phyloP scores from a whole-genome alignment of 2,888 invertebrate species.

The Synergus itoensis region DNA sequence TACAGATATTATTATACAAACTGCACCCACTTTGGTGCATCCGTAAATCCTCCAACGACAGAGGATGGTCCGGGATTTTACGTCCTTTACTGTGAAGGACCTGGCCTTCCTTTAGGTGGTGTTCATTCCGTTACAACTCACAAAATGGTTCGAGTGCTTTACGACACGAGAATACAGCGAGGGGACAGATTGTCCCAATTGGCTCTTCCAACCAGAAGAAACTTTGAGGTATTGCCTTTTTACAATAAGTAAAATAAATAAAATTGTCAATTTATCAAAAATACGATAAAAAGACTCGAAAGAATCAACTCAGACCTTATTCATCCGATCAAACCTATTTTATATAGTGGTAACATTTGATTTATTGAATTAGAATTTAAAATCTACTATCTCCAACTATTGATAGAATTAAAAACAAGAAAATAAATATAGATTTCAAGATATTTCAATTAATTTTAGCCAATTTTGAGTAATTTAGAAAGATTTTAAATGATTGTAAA shows the following conservation, averaged over 20 bases:
- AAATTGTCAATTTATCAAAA: too few relatives aligned
- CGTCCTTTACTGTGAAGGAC: slow-evolving; percentile 95
- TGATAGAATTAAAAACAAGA: too few relatives aligned
- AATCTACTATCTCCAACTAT: too few relatives aligned
- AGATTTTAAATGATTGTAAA: too few relatives aligned
- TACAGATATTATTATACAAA: slow-evolving; percentile 85
- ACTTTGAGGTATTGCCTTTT: slow-evolving; percentile 83
- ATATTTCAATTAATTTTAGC: too few relatives aligned
- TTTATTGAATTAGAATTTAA: too few relatives aligned
- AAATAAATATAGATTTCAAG: too few relatives aligned
- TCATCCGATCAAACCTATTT: too few relatives aligned
- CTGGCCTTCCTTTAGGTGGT: slow-evolving; percentile 91
- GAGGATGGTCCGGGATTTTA: slow-evolving; percentile 79
- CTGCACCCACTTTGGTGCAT: slow-evolving; percentile 92
- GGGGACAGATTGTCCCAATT: slow-evolving; percentile 86
- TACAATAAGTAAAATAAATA: background rate
- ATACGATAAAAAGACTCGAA: too few relatives aligned
- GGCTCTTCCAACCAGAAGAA: slow-evolving; percentile 90
- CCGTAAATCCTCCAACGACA: slow-evolving; percentile 79
- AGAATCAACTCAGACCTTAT: too few relatives aligned
- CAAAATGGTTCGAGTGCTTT: slow-evolving; percentile 87
- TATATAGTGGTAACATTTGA: too few relatives aligned
- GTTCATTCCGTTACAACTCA: slow-evolving; percentile 88
- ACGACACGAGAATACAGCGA: slow-evolving; percentile 83
- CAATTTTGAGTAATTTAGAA: too few relatives aligned